Conservation (phyloP, 1,140 invertebrate genomes). For the Periplaneta americana region DNA sequence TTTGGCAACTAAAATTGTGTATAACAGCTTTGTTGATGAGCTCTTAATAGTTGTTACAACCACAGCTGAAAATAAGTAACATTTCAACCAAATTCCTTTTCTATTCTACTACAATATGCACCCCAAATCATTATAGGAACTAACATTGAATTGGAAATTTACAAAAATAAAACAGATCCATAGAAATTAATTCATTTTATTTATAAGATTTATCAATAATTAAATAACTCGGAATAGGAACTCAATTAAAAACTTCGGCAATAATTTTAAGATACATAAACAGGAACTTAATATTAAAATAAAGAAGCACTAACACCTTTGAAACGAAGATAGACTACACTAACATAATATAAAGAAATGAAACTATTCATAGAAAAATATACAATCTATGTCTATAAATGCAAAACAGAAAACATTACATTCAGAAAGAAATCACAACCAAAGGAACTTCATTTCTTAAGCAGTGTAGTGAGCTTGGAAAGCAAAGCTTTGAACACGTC, state of each 20-base stretch:
- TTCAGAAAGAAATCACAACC: background rate
- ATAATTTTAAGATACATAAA: background rate
- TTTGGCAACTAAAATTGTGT: background rate
- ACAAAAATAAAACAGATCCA: background rate
- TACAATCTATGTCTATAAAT: background rate
- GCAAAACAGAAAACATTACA: background rate
- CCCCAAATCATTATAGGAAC: background rate
- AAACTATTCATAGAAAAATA: background rate
- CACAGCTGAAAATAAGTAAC: background rate
- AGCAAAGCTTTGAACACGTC: background rate
- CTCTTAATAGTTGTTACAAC: background rate
- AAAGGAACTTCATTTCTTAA: background rate
- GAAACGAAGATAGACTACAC: background rate
- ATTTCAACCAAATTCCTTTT: background rate
- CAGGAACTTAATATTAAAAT: background rate
- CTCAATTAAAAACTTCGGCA: background rate
- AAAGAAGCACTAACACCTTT: background rate
- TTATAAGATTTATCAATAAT: background rate
- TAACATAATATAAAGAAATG: background rate
- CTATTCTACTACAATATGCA: background rate
- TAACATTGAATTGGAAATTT: background rate
- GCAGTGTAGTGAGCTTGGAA: background rate
- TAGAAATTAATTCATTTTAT: background rate
- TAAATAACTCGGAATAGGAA: background rate
- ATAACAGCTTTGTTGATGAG: background rate